A percentile compares a stretch with the other conserved stretches of the same genome.
Conservation (phyloP, 1,140 invertebrate genomes). For the Antheraea pernyi region DNA sequence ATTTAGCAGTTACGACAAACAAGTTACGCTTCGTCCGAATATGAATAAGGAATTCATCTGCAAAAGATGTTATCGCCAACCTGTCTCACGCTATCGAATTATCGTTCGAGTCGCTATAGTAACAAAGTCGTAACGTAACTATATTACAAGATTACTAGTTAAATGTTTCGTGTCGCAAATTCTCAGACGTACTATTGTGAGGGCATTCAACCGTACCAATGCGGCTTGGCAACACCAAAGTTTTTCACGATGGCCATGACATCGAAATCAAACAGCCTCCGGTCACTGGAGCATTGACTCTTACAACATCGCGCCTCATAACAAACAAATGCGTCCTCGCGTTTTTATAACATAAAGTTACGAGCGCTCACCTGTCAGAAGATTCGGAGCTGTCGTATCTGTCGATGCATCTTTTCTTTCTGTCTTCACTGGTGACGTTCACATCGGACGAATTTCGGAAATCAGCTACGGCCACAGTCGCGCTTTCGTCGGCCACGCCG, state of each 20-base stretch:
- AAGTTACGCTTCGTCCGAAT: constrained; percentile 14
- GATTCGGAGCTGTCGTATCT: constrained; percentile 94
- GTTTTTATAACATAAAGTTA: constrained; percentile 39
- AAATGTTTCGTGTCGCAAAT: constrained; percentile 30
- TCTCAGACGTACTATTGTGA: constrained; percentile 44
- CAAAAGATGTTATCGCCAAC: constrained; percentile 8
- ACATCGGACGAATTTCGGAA: constrained; percentile 52
- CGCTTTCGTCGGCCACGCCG: constrained; percentile 68
- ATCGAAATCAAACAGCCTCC: constrained; percentile 72
- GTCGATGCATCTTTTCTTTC: constrained; percentile 91
- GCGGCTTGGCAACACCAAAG: constrained; percentile 58
- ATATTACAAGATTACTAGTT: constrained; percentile 1
- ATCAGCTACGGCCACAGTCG: constrained; percentile 45
- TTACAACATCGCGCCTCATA: constrained; percentile 26
- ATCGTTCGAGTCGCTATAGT: neutral
- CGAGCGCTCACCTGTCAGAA: constrained; percentile 88
- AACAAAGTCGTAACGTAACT: constrained; percentile 13
- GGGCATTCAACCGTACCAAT: constrained; percentile 63
- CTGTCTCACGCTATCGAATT: constrained; percentile 5
- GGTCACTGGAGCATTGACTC: constrained; percentile 77
- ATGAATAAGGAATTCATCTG: constrained; percentile 10
- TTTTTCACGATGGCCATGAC: constrained; percentile 71
- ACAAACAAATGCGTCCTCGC: constrained; percentile 29
- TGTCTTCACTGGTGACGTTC: constrained; percentile 78
- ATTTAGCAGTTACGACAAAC: constrained; percentile 12